Base-by-base conservation (phyloP, 2,113 vertebrate species). In the Myxocyprinus asiaticus region DNA sequence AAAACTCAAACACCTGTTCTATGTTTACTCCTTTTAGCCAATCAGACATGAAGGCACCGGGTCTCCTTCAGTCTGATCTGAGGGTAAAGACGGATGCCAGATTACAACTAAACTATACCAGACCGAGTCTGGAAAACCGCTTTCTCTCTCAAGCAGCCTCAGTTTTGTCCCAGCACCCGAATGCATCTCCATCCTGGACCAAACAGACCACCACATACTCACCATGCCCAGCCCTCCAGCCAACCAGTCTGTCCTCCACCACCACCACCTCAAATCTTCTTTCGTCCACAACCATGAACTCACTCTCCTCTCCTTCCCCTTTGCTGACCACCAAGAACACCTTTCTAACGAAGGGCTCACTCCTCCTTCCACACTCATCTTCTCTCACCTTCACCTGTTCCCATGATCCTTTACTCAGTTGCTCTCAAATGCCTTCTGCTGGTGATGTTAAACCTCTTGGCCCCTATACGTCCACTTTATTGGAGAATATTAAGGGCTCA, bases 81-180 rank as follows among this genome's bases (percentile, higher is more conserved):
- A 71, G 76, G 4, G 17, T 15, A 50, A 67, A 76, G 12, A 78
- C 68, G 42, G 78, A 42, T 68, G 43, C 79, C 9, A 47, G 82
- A 42, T 63, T 59, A 58, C 85, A 83, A 51, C 56, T 86, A 50
- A 63, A 61, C 12, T 86, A 84, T 55, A 91, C 78, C 77, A 85
- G 76, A 1, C 43, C 42, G 65, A 87, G 84, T 11, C 86, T 47
- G 84, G 92, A 93, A 85, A 94, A 93, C 72, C 90, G 86, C 56
- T n/a, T 90, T 67, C 83, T 94, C 12, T 55, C 67, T 47, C 84
- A 88, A 81, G 77, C 87, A 7, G 8, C 66, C 5, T 59, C 84
- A 0, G 9, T 4, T 3, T 67, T 83, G 59, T 14, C 63, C 4
- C 56, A 33, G 3, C 10, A 51, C 48, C 67, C 10, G 45, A 70